Base-by-base conservation (phyloP, 2,888 invertebrate species). In the Nowickia ferox region DNA sequence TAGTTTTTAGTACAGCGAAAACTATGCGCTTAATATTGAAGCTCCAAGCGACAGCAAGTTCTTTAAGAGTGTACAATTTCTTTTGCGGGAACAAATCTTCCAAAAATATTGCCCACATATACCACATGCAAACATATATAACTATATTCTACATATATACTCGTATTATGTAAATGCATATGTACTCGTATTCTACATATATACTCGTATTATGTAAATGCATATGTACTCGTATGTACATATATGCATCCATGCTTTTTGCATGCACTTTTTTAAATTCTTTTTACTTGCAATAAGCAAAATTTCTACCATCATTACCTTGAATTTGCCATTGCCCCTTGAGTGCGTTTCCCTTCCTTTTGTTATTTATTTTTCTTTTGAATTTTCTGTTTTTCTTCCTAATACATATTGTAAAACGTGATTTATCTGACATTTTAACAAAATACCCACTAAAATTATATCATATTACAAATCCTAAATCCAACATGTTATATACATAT, bases 381-480 rank as follows among this genome's bases (percentile, higher is more conserved):
- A 61, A 46, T 55, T 17, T 8, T 51, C 9, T 40, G 10, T 42
- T 80, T 55, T 80, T 22, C 8, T 63, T 46, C 9, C 22, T 57
- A 68, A 69, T 46, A 30, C 30, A 30, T 30, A 38, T 77, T 80
- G 53, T 48, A 77, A 83, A 86, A 86, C 86, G 86, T 86, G 86
- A 86, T 86, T 86, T 86, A 86, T 83, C 86, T 83, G 76, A 57
- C 75, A 83, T 83, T 86, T 83, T 76, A 83, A 83, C 79, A 76
- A 83, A 86, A 83, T 72, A 79, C 75, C 75, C 61, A 66, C 71
- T 75, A 68, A 66, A 76, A 30, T 30, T 77, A 65, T 86, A 83
- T 86, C 86, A 51, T 72, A 76, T 86, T 83, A 86, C 86, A 79
- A 82, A 86, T 80, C 68, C 75, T 22, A 61, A 82, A 83, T 79